Percentiles rank a stretch among this genome's conserved stretches.
Evolutionary conservation across 1,140 invertebrate genomes (phyloP).

Genomic region (Neodiprion pinetum): DNA sequence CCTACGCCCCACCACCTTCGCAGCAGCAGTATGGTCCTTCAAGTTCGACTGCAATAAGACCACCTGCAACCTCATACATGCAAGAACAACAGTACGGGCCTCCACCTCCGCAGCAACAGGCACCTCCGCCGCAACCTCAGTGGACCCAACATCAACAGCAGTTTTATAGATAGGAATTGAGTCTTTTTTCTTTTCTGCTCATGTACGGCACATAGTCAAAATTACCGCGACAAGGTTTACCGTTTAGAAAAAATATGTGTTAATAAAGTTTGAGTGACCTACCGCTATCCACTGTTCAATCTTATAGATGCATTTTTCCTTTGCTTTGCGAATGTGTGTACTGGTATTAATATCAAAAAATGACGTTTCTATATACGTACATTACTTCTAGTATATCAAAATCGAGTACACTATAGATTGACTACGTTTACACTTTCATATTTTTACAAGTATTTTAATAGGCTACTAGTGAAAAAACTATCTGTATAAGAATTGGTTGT

Average conservation of each 20-base stretch:
- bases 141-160: conserved; percentile 62
- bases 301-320: too few species aligned
- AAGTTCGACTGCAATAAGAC: conserved; percentile 47
- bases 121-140: conserved; percentile 55
- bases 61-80: conserved; percentile 52
- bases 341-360: too few species aligned
- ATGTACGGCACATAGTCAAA: neutral
- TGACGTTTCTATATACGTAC: too few species aligned
- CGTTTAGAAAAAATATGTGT: neutral
- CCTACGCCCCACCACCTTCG: conserved; percentile 48
- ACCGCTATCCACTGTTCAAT: too few species aligned
- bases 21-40: conserved; percentile 54
- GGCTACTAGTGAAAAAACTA: neutral
- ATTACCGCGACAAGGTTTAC: neutral
- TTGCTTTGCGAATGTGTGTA: too few species aligned
- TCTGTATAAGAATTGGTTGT: neutral
- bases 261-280: too few species aligned
- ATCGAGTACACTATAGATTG: too few species aligned
- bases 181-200: neutral
- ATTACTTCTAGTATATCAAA: too few species aligned
- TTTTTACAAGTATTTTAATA: neutral
- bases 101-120: conserved; percentile 52
- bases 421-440: neutral
- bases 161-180: conserved; percentile 64
- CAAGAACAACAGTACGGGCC: conserved; percentile 56